Evolutionary conservation across 1,140 invertebrate species (phyloP), one percentile per base, ranked within the genome.

Genomic region (Euura lappo): DNA sequence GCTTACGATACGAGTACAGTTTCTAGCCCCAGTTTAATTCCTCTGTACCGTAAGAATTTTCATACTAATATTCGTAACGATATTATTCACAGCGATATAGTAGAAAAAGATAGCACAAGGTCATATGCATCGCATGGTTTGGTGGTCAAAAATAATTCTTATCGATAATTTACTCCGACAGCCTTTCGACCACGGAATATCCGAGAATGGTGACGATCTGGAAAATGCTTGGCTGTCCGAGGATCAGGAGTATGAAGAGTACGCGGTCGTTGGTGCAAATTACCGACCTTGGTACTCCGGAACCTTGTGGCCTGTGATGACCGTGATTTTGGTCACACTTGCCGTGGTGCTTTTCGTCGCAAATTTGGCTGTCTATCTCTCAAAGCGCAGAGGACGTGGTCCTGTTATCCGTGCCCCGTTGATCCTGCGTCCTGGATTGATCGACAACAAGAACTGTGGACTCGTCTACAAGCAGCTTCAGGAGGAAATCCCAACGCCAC

Each of bases 381-480:
- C 84, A 2, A 85, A 83, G 51, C 80, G 83, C 13, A 80, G 78
- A 51, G 82, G 85, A 60, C 81, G 79, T 7, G 81, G 84, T 8
- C 87, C 86, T 0, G 86, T 87, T 0, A 81, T 88, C 43, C 83
- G 86, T 72, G 81, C 83, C 5, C 85, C 86, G 2, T 77, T 87
- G 80, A 87, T 87, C 4, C 78, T 87, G 3, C 82, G 85, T 43
- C 85, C 81, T 64, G 83, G 85, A 44, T 78, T 87, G 11, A 76
- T 80, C 6, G 85, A 86, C 71, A 86, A 83, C 71, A 88, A 87
- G 75, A 88, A 87, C 51, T 87, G 86, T 71, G 85, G 85, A 7
- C 79, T 79, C 44, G 89, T 90, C 0, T 90, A 90, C 71, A 90
- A 90, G 79, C 77, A 89, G 68, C 83, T 90, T 79, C 81, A 88